phyloP scores from a whole-genome alignment of 1,140 invertebrate genomes.

The Anastrepha obliqua region DNA sequence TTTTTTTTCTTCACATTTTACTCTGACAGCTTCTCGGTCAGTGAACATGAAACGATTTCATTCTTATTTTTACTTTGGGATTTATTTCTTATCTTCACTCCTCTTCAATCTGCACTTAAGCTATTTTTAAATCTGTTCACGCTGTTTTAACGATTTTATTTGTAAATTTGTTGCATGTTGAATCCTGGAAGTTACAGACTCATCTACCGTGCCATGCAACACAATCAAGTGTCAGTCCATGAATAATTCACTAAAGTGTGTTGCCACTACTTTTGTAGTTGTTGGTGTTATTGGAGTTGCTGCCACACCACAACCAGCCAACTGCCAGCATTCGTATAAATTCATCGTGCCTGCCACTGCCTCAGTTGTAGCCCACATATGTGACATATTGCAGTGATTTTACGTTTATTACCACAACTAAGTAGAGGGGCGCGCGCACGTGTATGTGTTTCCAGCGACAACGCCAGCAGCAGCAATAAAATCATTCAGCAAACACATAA shows the following conservation, averaged over 20 bases:
- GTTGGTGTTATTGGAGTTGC: neutral
- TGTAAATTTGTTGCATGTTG: neutral
- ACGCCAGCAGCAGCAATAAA: neutral
- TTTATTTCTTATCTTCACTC: neutral
- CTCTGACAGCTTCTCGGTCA: too few relatives aligned
- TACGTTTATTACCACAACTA: neutral
- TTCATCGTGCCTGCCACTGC: slow-evolving; percentile 21
- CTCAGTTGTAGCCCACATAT: neutral
- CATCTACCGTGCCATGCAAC: neutral
- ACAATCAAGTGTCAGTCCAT: slow-evolving; percentile 16
- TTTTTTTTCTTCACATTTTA: too few relatives aligned
- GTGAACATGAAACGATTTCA: too few relatives aligned
- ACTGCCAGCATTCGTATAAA: neutral
- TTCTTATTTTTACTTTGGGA: too few relatives aligned
- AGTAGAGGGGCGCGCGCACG: neutral
- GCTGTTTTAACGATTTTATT: neutral
- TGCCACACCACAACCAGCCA: neutral
- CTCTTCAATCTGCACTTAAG: neutral
- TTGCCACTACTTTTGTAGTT: neutral
- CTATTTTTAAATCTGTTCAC: neutral
- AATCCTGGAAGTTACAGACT: neutral
- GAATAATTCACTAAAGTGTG: slow-evolving; percentile 32
- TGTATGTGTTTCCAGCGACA: neutral
- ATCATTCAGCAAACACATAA: neutral
- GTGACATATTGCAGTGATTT: slow-evolving; percentile 43